Conservation (phyloP, 2,113 vertebrate genomes). For the Trematomus loennbergii region DNA sequence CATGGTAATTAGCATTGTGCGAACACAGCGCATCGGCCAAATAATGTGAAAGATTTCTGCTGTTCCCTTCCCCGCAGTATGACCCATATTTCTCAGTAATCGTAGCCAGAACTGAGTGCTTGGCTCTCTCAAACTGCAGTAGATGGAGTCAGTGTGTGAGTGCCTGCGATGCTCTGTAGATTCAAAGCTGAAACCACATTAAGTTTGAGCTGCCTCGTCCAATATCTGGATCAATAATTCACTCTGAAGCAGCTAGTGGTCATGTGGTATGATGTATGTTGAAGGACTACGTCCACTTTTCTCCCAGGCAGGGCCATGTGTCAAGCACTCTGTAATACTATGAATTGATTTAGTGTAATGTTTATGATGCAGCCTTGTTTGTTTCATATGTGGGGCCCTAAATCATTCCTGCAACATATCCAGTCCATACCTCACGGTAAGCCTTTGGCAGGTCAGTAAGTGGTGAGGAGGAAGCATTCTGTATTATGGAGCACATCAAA, state of each 20-base stretch:
- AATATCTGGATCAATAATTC: constrained; percentile 49
- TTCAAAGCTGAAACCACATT: constrained; percentile 33
- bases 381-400: neutral
- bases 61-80: constrained; percentile 30
- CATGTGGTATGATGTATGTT: constrained; percentile 24
- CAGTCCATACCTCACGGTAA: neutral
- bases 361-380: constrained; percentile 29
- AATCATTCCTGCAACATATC: neutral
- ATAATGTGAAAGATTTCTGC: constrained; percentile 52
- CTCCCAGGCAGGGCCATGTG: neutral
- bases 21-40: constrained; percentile 38
- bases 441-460: constrained; percentile 2
- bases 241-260: constrained; percentile 13
- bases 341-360: constrained; percentile 29
- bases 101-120: constrained; percentile 15
- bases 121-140: constrained; percentile 14
- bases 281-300: constrained; percentile 26
- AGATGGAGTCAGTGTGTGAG: constrained; percentile 8
- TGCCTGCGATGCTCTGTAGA: constrained; percentile 8
- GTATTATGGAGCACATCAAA: constrained; percentile 15
- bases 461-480: neutral
- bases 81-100: constrained; percentile 35
- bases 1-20: constrained; percentile 45
- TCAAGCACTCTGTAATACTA: constrained; percentile 22
- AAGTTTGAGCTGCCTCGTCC: constrained; percentile 19